Evolutionary conservation across 2,113 vertebrate species (phyloP).

Genomic region (Muntiacus reevesi): DNA sequence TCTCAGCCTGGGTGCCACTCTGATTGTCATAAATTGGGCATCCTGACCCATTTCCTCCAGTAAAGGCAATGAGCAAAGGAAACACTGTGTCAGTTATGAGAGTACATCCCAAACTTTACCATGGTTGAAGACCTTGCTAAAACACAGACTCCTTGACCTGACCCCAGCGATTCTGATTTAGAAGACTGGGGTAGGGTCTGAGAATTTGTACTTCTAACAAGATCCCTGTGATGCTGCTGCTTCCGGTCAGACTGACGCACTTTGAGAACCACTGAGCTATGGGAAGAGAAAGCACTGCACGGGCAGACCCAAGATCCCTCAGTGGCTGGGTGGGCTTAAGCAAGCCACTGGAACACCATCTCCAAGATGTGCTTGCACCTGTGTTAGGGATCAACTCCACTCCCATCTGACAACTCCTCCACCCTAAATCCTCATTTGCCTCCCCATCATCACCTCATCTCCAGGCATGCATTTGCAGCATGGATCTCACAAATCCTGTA

Average conservation of each 20-base stretch:
- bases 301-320: not conserved
- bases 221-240: too few species aligned
- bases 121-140: not conserved
- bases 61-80: not conserved
- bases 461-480: accelerated
- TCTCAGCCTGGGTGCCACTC: not conserved
- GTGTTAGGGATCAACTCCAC: accelerated
- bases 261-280: not conserved
- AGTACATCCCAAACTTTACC: not conserved
- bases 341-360: not conserved
- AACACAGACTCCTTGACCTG: not conserved
- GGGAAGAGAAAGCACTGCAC: not conserved
- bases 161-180: not conserved
- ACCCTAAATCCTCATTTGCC: not conserved
- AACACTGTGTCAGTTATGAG: accelerated
- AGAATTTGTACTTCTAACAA: not conserved
- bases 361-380: not conserved
- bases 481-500: not conserved
- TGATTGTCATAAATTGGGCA: not conserved
- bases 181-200: too few species aligned
- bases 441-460: not conserved
- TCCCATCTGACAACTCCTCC: not conserved
- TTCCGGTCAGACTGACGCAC: not conserved
- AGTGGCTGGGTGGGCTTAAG: too few species aligned
- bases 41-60: not conserved